Conservation (phyloP, 2,888 invertebrate species). For the Apodemia zela region DNA sequence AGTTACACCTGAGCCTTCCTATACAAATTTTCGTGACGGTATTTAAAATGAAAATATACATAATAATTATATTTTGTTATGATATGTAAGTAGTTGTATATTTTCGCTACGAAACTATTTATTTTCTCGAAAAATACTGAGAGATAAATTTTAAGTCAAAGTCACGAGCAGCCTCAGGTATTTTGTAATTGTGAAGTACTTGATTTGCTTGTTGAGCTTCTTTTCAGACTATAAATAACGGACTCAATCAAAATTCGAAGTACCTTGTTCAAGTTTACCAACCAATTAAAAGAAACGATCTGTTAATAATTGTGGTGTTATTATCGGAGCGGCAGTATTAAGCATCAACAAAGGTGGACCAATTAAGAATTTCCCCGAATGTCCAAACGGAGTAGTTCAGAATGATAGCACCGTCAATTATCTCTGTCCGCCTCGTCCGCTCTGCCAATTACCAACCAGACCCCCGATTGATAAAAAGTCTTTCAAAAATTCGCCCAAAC, state of each 20-base stretch:
- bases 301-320: conserved; percentile 72
- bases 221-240: conserved; percentile 28
- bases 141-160: no score
- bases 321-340: conserved; percentile 73
- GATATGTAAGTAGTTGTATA: no score
- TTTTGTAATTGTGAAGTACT: no score
- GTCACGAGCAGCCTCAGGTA: no score
- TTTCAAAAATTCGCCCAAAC: conserved; percentile 69
- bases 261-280: conserved; percentile 46
- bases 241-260: conserved; percentile 32
- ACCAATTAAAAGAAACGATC: conserved; percentile 69
- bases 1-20: no score
- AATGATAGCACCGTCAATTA: conserved; percentile 77
- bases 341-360: conserved; percentile 74
- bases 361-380: conserved; percentile 79
- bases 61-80: no score
- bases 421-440: conserved; percentile 57
- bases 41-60: no score
- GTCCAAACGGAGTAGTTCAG: conserved; percentile 67
- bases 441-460: conserved; percentile 68
- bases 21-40: no score
- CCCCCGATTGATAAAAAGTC: conserved; percentile 76
- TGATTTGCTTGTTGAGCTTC: neutral
- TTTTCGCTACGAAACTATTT: no score
- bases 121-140: no score